Base-by-base conservation (phyloP, 2,113 vertebrate genomes). In the Bufo gargarizans region DNA sequence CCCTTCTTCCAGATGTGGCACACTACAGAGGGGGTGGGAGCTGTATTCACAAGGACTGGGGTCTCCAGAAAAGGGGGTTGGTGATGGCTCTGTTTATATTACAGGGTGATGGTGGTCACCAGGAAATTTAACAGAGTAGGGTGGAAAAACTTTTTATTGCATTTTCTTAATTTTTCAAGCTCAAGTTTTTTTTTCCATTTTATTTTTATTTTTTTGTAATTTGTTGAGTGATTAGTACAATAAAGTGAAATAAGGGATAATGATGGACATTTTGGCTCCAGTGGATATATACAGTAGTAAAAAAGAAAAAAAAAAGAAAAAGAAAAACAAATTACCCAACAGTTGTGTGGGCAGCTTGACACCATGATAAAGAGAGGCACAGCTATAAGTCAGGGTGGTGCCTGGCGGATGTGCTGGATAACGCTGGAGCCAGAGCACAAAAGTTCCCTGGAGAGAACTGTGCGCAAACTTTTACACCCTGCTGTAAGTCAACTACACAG, bases 1-100 rank as follows among this genome's bases (percentile, higher is more conserved):
- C 17, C 71, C 87, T 49, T 22, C 72, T 67, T 89, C 87, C 87
- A 89, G 81, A 89, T 89, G 87, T 89, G 87, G 59, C 81, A 76
- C 55, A 67, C 81, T 76, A 9, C 47, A 33, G 72, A 33, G 81
- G 79, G 81, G 72, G 61, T 12, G 45, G 59, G 65, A 49, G 82
- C 19, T 67, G 11, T 6, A 22, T 83, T 49, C 61, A 67, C 78
- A 13, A 33, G 12, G 0, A 69, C 63, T 55, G 63, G n/a, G 20
- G 53, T 43, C 77, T 20, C 56, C 45, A 22, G 59, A 49, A 47
- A 47, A 49, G 80, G 80, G 59, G 58, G 81, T 22, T 69, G 61
- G 63, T 43, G n/a, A 22, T 22, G 7, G 4, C 1, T 50, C 19
- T 56, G n/a, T 80, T 22, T 80, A 59, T 45, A 45, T 2, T 43